Evolutionary conservation across 2,888 invertebrate genomes (phyloP).

Genomic region (Gastracanthus pulcherrimus): DNA sequence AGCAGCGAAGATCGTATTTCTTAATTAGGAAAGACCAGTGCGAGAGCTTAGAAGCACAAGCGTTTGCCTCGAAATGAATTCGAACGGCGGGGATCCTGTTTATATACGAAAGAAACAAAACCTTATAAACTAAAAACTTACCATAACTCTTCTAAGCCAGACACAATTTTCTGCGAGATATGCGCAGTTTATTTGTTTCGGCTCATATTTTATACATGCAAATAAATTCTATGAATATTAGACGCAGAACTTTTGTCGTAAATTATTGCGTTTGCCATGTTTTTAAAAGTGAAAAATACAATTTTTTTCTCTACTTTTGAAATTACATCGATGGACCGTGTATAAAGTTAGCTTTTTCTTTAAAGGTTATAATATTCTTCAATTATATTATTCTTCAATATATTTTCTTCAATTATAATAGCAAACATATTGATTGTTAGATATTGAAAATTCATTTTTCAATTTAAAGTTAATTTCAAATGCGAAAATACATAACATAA

Average conservation of each 20-base stretch:
- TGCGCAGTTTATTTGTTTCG: slow-evolving; percentile 9
- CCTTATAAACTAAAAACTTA: neutral
- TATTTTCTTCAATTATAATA: neutral
- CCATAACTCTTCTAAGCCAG: slow-evolving; percentile 29
- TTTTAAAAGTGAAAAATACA: neutral
- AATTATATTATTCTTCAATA: no score
- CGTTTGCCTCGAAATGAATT: slow-evolving; percentile 23
- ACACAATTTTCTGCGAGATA: slow-evolving; percentile 18
- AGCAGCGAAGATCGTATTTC: slow-evolving; percentile 42
- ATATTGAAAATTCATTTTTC: no score
- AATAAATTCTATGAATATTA: neutral
- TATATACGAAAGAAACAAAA: neutral
- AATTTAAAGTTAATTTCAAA: no score
- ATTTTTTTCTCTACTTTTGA: no score
- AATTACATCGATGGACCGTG: no score
- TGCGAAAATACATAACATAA: no score
- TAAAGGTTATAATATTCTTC: no score
- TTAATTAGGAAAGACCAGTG: slow-evolving; percentile 46
- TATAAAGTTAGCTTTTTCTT: no score
- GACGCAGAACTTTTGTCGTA: neutral
- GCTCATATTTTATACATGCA: slow-evolving; percentile 23
- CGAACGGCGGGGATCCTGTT: slow-evolving; percentile 30
- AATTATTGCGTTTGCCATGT: neutral
- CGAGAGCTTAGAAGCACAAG: slow-evolving; percentile 12
- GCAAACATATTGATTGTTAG: neutral